These are phyloP conservation scores for Sorex fumeus DNA, from an alignment of 2,113 vertebrate genomes.

Conservation along the genomic window DNA sequence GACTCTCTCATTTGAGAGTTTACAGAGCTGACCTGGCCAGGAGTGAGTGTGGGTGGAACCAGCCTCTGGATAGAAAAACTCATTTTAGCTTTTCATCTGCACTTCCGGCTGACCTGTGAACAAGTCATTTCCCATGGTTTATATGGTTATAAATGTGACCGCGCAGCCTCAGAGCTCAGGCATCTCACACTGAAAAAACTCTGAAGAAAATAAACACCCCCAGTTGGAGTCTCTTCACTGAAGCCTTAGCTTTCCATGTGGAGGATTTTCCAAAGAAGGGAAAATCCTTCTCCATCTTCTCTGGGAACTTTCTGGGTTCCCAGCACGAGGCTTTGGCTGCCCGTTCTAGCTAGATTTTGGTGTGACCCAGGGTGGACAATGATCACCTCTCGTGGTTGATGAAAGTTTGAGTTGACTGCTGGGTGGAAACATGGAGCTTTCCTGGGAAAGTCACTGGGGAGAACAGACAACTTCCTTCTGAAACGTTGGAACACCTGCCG, in stretches of 20 bases:
- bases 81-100: not conserved
- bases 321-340: not conserved
- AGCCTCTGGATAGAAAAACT: slow-evolving; percentile 36
- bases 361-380: not conserved
- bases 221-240: slow-evolving; percentile 28
- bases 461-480: not conserved
- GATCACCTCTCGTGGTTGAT: not conserved
- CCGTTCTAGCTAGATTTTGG: not conserved
- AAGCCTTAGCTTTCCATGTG: not conserved
- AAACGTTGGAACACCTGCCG: not conserved
- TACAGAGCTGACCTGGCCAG: slow-evolving; percentile 13
- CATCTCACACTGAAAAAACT: slow-evolving; percentile 1
- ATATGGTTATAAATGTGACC: not conserved
- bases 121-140: slow-evolving; percentile 26
- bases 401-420: not conserved
- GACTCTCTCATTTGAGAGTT: slow-evolving; percentile 67
- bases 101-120: not conserved
- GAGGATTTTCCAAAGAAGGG: not conserved
- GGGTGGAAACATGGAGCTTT: not conserved
- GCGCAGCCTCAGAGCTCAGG: not conserved
- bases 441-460: not conserved
- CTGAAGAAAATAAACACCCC: slow-evolving; percentile 58
- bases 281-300: not conserved
- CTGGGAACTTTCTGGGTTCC: not conserved
- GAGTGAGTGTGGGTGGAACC: slow-evolving; percentile 13